phyloP scores from a whole-genome alignment of 1,140 invertebrate genomes.

The Harpegnathos saltator region DNA sequence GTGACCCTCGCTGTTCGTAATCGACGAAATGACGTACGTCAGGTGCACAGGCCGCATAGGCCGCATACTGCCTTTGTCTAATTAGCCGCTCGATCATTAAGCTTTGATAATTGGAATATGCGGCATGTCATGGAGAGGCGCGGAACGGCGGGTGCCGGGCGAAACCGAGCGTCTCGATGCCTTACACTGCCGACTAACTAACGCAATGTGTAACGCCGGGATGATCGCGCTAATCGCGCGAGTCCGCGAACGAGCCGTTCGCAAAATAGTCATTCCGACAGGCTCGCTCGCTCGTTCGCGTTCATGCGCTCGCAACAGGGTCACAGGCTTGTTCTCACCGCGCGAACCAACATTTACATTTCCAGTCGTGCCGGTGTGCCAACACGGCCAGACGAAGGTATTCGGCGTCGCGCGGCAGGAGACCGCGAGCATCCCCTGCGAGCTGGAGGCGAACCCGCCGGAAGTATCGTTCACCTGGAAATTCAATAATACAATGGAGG shows the following conservation, averaged over 20 bases:
- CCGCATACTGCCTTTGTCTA: background rate
- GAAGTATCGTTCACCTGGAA: conserved; percentile 91
- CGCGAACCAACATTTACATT: conserved; percentile 68
- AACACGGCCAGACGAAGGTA: conserved; percentile 88
- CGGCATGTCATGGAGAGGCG: background rate
- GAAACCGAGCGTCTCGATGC: background rate
- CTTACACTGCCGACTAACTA: no score
- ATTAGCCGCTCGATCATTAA: background rate
- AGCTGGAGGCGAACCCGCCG: conserved; percentile 94
- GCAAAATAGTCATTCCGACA: background rate
- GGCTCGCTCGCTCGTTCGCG: no score
- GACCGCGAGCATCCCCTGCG: conserved; percentile 91
- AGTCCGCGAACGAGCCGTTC: background rate
- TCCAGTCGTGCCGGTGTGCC: conserved; percentile 91
- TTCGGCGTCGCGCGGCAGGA: conserved; percentile 93
- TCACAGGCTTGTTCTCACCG: background rate
- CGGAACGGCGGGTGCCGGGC: background rate
- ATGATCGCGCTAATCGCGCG: no score
- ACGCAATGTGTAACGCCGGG: no score
- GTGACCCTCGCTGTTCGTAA: no score
- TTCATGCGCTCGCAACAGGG: background rate
- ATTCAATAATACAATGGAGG: conserved; percentile 91
- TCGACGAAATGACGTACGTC: no score
- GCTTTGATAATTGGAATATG: conserved; percentile 10
- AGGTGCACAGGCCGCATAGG: background rate